Percentiles rank a stretch among this genome's conserved stretches.
These are phyloP conservation scores for Caenorhabditis sinica DNA, from an alignment of 2,888 invertebrate genomes.

Conservation along the genomic window DNA sequence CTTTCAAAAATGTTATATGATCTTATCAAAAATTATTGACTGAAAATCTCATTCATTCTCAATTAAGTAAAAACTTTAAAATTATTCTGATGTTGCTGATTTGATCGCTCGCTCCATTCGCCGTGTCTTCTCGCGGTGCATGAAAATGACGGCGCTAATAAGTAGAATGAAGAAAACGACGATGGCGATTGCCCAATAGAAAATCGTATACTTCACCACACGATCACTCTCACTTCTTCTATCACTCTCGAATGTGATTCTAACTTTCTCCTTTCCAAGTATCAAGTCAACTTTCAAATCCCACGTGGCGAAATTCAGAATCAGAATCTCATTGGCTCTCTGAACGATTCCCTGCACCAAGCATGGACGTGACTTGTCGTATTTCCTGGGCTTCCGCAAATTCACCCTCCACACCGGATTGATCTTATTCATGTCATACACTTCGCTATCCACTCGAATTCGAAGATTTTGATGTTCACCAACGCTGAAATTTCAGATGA, in stretches of 20 bases:
- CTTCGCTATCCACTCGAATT: conserved; percentile 62
- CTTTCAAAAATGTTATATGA: not conserved
- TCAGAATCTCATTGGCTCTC: conserved; percentile 50
- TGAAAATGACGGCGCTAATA: conserved; percentile 37
- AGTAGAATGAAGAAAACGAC: conserved; percentile 47
- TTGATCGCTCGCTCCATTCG: conserved; percentile 41
- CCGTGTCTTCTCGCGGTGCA: conserved; percentile 52
- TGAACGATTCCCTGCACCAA: conserved; percentile 48
- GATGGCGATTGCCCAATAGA: conserved; percentile 60
- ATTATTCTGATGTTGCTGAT: not conserved
- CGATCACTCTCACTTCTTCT: conserved; percentile 1
- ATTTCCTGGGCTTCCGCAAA: conserved; percentile 59
- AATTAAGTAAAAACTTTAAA: not conserved
- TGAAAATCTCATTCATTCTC: not conserved
- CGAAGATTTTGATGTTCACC: conserved; percentile 49
- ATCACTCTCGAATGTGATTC: conserved; percentile 43
- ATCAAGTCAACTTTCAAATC: conserved; percentile 59
- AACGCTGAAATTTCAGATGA: conserved; percentile 16
- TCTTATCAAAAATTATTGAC: not conserved
- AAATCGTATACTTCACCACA: conserved; percentile 27
- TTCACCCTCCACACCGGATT: conserved; percentile 57
- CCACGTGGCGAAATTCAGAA: conserved; percentile 33
- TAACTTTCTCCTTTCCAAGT: conserved; percentile 32
- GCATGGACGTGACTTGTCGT: conserved; percentile 36
- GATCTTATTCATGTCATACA: conserved; percentile 51